Base-by-base conservation (phyloP, 2,797 vertebrate species). In the Chloroceryle amazona region DNA sequence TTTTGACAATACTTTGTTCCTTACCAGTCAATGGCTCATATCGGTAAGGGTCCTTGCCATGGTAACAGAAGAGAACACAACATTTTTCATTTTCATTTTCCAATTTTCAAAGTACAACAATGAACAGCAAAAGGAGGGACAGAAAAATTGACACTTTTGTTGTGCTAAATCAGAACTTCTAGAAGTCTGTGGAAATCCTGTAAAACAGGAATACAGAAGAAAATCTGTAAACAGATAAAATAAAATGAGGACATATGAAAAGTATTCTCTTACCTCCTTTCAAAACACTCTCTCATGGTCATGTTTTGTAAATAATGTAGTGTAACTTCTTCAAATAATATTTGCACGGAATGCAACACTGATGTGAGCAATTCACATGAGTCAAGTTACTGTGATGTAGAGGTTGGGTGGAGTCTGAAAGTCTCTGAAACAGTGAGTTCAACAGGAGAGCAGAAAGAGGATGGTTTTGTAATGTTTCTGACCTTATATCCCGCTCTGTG, bases 251-350 rank as follows among this genome's bases (percentile, higher is more conserved):
- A n/a, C 31, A n/a, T 47, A 61, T 1, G 4, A 46, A 72, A 55
- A 46, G 5, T 6, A 28, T 44, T 57, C 5, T 63, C 11, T 14
- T 86, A 25, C 3, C 15, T 44, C 37, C 62, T 71, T 63, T 22
- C 10, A 47, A 61, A 4, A 67, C 13, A 41, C 4, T 29, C 0
- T 39, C 0, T 57, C 12, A n/a, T 5, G 22, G 23, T 46, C 3
- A 14, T 29, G 10, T 31, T 81, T 70, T 73, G 16, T 23, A 52
- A 42, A 49, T 12, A 51, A 39, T 22, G 28, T 70, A 37, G 13
- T 19, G n/a, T 17, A 28, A 26, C 0, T 0, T 49, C 20, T 73
- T 31, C n/a, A 47, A 63, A 7, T 86, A 73, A 42, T 18, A 42
- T 23, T 49, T 63, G 31, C 4, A n/a, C 28, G 7, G 46, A 81